These are phyloP conservation scores for Rachycentron canadum DNA, from an alignment of 2,797 vertebrate species.

Conservation along the genomic window DNA sequence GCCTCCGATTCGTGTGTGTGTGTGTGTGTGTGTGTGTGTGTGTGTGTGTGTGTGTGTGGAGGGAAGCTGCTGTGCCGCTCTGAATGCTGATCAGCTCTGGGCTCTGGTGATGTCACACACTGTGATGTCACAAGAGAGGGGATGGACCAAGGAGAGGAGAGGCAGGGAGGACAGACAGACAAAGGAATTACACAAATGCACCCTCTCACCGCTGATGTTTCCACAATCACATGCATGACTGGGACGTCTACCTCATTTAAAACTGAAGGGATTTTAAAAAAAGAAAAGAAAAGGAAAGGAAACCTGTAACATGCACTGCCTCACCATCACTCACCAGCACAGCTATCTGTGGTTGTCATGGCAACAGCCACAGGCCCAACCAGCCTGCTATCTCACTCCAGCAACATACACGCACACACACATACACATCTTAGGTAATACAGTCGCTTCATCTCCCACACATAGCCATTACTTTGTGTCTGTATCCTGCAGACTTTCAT, in stretches of 20 bases:
- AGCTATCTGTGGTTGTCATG: slow-evolving; percentile 82
- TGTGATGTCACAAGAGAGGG: slow-evolving; percentile 77
- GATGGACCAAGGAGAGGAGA: slow-evolving; percentile 38
- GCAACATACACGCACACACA: slow-evolving; percentile 30
- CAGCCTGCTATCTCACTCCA: slow-evolving; percentile 64
- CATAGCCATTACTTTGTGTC: slow-evolving; percentile 47
- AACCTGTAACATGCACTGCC: slow-evolving; percentile 28
- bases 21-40: slow-evolving; percentile 39
- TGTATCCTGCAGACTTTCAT: slow-evolving; percentile 49
- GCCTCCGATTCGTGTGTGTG: slow-evolving; percentile 55
- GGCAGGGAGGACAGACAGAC: slow-evolving; percentile 60
- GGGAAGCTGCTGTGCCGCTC: slow-evolving; percentile 71
- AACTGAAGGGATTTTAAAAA: slow-evolving; percentile 26
- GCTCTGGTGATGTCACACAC: slow-evolving; percentile 81
- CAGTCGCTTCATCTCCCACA: slow-evolving; percentile 58
- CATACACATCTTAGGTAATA: slow-evolving; percentile 55
- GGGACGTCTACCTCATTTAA: slow-evolving; percentile 13
- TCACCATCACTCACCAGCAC: slow-evolving; percentile 66
- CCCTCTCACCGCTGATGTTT: slow-evolving; percentile 22
- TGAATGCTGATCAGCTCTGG: slow-evolving; percentile 83
- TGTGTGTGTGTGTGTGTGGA: slow-evolving; percentile 46
- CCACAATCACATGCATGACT: slow-evolving; percentile 9
- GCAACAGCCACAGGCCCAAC: slow-evolving; percentile 83
- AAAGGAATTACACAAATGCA: slow-evolving; percentile 57
- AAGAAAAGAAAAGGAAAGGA: background rate